phyloP scores from a whole-genome alignment of 2,888 invertebrate species.

The Rhorus exstirpatorius region DNA sequence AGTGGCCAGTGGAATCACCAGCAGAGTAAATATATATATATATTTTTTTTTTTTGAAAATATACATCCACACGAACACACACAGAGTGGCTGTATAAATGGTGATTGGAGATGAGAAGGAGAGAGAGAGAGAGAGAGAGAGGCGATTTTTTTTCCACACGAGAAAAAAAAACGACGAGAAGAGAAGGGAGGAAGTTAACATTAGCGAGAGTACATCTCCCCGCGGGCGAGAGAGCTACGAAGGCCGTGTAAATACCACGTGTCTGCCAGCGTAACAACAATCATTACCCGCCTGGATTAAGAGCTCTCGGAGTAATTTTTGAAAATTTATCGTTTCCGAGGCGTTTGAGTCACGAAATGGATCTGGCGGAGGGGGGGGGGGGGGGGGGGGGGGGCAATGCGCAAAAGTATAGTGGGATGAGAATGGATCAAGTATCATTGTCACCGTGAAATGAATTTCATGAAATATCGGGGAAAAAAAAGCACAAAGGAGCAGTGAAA shows the following conservation, averaged over 20 bases:
- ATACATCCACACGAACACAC: not conserved
- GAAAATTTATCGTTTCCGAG: not conserved
- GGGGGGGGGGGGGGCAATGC: too few relatives aligned
- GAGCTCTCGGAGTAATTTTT: conserved; percentile 24
- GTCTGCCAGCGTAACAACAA: conserved; percentile 41
- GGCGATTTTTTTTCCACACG: conserved; percentile 8
- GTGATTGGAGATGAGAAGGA: conserved; percentile 57
- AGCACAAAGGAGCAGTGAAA: not conserved
- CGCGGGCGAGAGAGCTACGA: conserved; percentile 32
- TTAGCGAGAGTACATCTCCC: conserved; percentile 47
- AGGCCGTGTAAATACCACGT: conserved; percentile 43
- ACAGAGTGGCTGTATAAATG: conserved; percentile 1
- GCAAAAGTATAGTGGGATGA: too few relatives aligned
- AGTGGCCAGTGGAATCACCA: conserved; percentile 68
- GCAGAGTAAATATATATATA: conserved; percentile 29
- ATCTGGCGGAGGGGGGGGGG: not conserved
- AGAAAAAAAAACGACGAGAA: conserved; percentile 34
- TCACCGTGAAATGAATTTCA: too few relatives aligned
- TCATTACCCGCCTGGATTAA: conserved; percentile 24
- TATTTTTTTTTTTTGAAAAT: conserved; percentile 13
- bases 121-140: conserved; percentile 9
- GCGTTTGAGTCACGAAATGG: not conserved
- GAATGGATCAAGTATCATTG: too few relatives aligned
- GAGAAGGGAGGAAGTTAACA: conserved; percentile 59
- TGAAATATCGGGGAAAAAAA: not conserved